Percentiles rank a stretch among this genome's conserved stretches.
phyloP scores from a whole-genome alignment of 2,113 vertebrate genomes.

The Oxyruncus cristatus region DNA sequence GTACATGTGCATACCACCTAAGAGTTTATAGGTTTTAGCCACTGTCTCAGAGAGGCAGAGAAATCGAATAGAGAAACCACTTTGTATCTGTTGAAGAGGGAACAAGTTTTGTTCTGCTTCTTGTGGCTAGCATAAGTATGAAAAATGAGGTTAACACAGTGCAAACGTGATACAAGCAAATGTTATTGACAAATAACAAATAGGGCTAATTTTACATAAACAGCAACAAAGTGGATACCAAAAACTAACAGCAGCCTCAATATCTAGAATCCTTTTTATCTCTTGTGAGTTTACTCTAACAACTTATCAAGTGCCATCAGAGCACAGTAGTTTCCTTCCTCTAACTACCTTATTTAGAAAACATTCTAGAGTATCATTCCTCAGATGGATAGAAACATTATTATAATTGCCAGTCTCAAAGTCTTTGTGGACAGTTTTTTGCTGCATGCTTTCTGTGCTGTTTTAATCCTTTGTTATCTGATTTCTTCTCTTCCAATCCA shows the following conservation, averaged over 20 bases:
- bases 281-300: conserved; percentile 13
- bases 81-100: neutral
- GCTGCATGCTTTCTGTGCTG: neutral
- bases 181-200: neutral
- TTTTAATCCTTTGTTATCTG: neutral
- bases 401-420: neutral
- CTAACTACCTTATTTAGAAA: conserved; percentile 40
- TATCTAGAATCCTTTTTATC: neutral
- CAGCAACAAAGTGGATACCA: neutral
- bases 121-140: neutral
- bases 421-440: neutral
- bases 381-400: neutral
- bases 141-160: neutral
- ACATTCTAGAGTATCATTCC: neutral
- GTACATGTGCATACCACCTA: neutral
- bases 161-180: neutral
- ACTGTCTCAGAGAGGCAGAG: neutral
- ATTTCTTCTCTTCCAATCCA: neutral
- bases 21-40: neutral
- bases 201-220: neutral
- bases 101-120: neutral
- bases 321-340: conserved; percentile 47
- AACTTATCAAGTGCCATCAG: conserved; percentile 23
- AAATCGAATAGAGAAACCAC: neutral
- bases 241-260: neutral